phyloP scores from a whole-genome alignment of 1,140 invertebrate species.

The Penaeus indicus region DNA sequence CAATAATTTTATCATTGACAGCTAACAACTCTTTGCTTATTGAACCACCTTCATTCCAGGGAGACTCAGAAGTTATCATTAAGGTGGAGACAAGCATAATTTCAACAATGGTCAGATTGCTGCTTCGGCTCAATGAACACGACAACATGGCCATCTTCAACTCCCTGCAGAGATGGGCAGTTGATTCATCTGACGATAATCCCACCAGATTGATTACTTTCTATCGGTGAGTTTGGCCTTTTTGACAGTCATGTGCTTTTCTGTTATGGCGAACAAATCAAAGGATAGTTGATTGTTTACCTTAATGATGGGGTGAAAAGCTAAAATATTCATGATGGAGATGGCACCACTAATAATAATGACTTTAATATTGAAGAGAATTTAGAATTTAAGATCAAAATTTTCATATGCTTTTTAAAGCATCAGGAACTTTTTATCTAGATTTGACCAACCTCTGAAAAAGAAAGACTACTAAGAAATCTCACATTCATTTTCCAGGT shows the following conservation, averaged over 20 bases:
- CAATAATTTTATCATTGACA: too few relatives aligned
- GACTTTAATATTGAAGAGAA: too few relatives aligned
- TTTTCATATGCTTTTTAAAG: too few relatives aligned
- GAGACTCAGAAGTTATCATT: conserved; percentile 72
- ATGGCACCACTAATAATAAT: too few relatives aligned
- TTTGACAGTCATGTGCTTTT: background rate
- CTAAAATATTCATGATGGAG: too few relatives aligned
- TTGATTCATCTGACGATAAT: conserved; percentile 74
- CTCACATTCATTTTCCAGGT: conserved; percentile 73
- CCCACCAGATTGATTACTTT: conserved; percentile 80
- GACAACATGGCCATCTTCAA: conserved; percentile 89
- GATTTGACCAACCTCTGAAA: too few relatives aligned
- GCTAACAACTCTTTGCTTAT: too few relatives aligned
- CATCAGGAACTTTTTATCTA: too few relatives aligned
- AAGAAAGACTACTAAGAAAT: background rate
- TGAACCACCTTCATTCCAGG: background rate
- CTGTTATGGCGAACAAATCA: background rate
- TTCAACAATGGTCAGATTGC: conserved; percentile 80
- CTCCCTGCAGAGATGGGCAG: conserved; percentile 86
- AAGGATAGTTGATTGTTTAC: background rate
- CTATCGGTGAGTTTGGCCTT: conserved; percentile 75
- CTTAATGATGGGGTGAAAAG: too few relatives aligned
- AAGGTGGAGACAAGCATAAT: conserved; percentile 80
- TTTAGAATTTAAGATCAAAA: too few relatives aligned
- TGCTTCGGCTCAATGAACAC: conserved; percentile 89